These are phyloP conservation scores for Smutsia gigantea DNA, from an alignment of 2,797 vertebrate species.

Conservation along the genomic window DNA sequence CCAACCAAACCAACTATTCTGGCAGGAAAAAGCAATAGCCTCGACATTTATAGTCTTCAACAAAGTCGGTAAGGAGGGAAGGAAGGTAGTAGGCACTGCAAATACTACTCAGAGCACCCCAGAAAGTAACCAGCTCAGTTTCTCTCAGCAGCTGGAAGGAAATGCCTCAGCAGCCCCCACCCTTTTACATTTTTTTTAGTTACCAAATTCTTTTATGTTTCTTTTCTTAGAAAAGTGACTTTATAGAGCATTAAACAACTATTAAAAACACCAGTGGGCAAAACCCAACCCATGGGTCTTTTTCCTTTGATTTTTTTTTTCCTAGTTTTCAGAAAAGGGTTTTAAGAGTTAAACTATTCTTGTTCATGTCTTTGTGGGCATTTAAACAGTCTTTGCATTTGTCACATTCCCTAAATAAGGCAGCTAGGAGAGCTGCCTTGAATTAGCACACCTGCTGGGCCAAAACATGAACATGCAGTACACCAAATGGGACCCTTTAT, in stretches of 20 bases:
- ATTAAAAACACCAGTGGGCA: constrained; percentile 85
- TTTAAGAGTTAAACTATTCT: constrained; percentile 81
- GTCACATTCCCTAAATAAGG: constrained; percentile 73
- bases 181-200: constrained; percentile 53
- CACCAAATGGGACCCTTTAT: constrained; percentile 84
- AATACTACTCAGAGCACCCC: constrained; percentile 57
- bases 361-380: constrained; percentile 76
- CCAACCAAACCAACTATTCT: constrained; percentile 63
- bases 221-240: constrained; percentile 84
- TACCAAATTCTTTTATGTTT: constrained; percentile 82
- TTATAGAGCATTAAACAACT: constrained; percentile 86
- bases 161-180: constrained; percentile 60
- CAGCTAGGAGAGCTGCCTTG: constrained; percentile 79
- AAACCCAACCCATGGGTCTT: constrained; percentile 76
- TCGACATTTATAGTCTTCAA: constrained; percentile 7
- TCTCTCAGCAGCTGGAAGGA: constrained; percentile 76
- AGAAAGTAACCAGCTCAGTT: constrained; percentile 71
- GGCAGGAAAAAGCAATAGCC: constrained; percentile 53
- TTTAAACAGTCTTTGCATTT: constrained; percentile 79
- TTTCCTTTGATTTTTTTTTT: constrained; percentile 82
- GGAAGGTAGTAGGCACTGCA: constrained; percentile 48
- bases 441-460: constrained; percentile 75
- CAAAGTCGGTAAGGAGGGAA: constrained; percentile 52
- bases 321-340: constrained; percentile 75
- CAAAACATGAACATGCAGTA: constrained; percentile 55